Conservation (phyloP, 2,888 invertebrate genomes). For the Odontomyia ornata region DNA sequence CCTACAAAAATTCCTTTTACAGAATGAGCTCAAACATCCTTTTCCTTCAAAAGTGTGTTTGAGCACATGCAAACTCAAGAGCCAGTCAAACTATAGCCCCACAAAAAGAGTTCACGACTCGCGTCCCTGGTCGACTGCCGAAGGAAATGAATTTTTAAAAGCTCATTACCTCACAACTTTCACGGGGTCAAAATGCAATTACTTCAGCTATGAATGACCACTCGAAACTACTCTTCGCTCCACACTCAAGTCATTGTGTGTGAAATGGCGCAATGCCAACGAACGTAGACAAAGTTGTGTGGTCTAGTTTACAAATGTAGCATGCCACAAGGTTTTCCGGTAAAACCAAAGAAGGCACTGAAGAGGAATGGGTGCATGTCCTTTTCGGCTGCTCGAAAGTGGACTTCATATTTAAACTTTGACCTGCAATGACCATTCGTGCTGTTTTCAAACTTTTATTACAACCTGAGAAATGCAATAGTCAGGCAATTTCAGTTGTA, state of each 20-base stretch:
- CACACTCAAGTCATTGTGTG: background rate
- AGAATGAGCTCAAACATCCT: no score
- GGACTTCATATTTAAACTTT: slow-evolving; percentile 4
- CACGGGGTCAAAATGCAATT: slow-evolving; percentile 27
- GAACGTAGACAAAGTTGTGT: background rate
- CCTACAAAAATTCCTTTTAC: no score
- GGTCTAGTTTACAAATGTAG: background rate
- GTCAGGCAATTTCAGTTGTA: background rate
- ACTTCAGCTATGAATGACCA: slow-evolving; percentile 8
- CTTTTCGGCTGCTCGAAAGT: background rate
- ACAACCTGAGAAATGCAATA: background rate
- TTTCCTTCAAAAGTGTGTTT: no score
- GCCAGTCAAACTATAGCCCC: no score
- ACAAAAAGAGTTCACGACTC: no score
- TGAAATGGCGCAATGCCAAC: slow-evolving; percentile 8
- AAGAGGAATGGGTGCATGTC: background rate
- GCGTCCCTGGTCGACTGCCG: background rate
- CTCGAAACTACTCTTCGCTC: background rate
- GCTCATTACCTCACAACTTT: slow-evolving; percentile 29
- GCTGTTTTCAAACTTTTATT: slow-evolving; percentile 1
- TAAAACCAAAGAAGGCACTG: background rate
- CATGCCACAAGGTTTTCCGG: background rate
- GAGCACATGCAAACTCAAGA: no score
- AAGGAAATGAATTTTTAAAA: slow-evolving; percentile 28
- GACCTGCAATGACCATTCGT: background rate